These are phyloP conservation scores for Metallyticus violacea DNA, from an alignment of 2,888 invertebrate species.

Conservation along the genomic window DNA sequence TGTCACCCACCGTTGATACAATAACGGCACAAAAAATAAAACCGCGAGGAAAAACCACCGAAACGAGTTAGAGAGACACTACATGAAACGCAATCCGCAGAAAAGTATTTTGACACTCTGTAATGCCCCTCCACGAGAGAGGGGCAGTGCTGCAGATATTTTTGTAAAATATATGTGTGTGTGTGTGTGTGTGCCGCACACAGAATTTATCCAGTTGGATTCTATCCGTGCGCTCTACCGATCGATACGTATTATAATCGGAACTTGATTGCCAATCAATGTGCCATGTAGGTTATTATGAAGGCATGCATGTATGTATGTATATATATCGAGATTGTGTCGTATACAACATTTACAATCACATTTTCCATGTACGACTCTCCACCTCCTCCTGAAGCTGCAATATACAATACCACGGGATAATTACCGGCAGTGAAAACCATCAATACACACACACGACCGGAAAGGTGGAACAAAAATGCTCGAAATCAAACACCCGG, in stretches of 20 bases:
- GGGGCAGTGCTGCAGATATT: constrained; percentile 6
- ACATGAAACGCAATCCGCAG: neutral
- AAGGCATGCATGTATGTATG: constrained; percentile 28
- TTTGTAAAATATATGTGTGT: constrained; percentile 11
- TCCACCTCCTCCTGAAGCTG: neutral
- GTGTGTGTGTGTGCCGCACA: neutral
- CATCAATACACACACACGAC: constrained; percentile 21
- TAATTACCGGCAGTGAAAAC: constrained; percentile 30
- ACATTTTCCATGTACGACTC: constrained; percentile 26
- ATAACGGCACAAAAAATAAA: neutral
- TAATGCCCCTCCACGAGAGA: neutral
- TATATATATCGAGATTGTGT: constrained; percentile 28
- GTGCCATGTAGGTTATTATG: constrained; percentile 34
- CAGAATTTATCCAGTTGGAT: constrained; percentile 14
- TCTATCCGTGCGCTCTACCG: neutral
- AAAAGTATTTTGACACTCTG: constrained; percentile 3
- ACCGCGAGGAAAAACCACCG: neutral
- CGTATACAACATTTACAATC: constrained; percentile 30
- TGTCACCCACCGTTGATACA: neutral
- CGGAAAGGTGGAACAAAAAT: constrained; percentile 30
- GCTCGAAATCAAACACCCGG: constrained; percentile 33
- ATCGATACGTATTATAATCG: constrained; percentile 34
- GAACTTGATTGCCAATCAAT: constrained; percentile 35
- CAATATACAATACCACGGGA: constrained; percentile 25
- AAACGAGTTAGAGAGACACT: neutral